phyloP scores from a whole-genome alignment of 2,888 invertebrate genomes.

The Trileptium ribeirensis region DNA sequence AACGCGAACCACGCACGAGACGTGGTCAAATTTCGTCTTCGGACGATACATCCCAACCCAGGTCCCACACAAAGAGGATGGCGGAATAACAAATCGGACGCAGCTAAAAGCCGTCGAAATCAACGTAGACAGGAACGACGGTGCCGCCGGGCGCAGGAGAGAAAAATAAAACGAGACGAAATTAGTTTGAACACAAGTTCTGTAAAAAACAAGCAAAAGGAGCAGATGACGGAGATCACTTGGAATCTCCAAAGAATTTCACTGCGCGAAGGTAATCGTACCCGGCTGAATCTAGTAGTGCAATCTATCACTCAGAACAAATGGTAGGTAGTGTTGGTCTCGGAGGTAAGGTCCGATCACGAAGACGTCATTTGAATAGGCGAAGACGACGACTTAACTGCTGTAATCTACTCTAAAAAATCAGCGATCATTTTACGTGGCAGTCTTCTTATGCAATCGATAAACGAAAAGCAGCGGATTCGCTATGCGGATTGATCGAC shows the following conservation, averaged over 20 bases:
- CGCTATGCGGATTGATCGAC: not conserved
- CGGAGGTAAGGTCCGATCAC: not conserved
- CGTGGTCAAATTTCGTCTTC: not conserved
- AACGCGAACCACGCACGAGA: too few species aligned
- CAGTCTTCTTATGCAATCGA: not conserved
- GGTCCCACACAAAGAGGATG: not conserved
- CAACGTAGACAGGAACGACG: not conserved
- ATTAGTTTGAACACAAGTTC: too few species aligned
- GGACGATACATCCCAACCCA: conserved; percentile 3
- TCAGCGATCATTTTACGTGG: not conserved
- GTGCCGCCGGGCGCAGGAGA: not conserved
- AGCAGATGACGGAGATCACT: not conserved
- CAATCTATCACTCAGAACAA: too few species aligned
- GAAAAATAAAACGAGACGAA: not conserved
- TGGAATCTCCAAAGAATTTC: conserved; percentile 8
- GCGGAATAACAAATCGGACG: not conserved
- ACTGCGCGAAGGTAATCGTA: too few species aligned
- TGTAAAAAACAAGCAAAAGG: too few species aligned
- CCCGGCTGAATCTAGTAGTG: too few species aligned
- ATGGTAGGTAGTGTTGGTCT: not conserved
- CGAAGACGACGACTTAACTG: not conserved
- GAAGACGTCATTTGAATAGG: not conserved
- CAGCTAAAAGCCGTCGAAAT: not conserved
- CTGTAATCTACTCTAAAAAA: not conserved
- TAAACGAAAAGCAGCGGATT: not conserved